phyloP scores from a whole-genome alignment of 1,140 invertebrate genomes.

The Zaprionus capensis region DNA sequence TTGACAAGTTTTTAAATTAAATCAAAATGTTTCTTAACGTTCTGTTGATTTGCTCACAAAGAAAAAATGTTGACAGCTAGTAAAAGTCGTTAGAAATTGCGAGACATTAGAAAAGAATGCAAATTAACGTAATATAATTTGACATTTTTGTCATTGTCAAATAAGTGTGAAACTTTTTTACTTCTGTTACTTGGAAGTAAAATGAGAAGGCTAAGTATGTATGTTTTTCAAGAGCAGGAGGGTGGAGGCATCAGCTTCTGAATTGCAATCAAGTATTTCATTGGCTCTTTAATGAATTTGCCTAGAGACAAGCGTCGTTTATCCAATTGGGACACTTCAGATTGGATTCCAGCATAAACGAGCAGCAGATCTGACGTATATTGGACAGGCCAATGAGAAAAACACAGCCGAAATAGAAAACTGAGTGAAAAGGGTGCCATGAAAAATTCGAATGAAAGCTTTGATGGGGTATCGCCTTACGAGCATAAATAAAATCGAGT shows the following conservation, averaged over 20 bases:
- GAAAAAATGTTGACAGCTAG: conserved; percentile 47
- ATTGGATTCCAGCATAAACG: conserved; percentile 61
- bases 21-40: not conserved
- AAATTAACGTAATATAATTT: conserved; percentile 78
- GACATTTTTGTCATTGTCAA: conserved; percentile 69
- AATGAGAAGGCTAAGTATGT: conserved; percentile 22
- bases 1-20: not conserved
- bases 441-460: not conserved
- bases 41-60: conserved; percentile 8
- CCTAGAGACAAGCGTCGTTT: conserved; percentile 51
- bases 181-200: conserved; percentile 3
- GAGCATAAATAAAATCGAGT: conserved; percentile 11
- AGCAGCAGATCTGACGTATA: conserved; percentile 60
- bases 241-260: conserved; percentile 46
- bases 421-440: conserved; percentile 6
- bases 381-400: conserved; percentile 53
- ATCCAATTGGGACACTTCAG: conserved; percentile 44
- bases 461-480: conserved; percentile 7
- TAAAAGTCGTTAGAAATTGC: conserved; percentile 20
- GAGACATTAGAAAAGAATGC: conserved; percentile 44
- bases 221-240: not conserved
- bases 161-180: conserved; percentile 64
- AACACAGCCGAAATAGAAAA: conserved; percentile 1
- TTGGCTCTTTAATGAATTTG: conserved; percentile 66
- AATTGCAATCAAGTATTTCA: conserved; percentile 54